A percentile compares a stretch with the other conserved stretches of the same genome.
phyloP scores from a whole-genome alignment of 2,797 vertebrate species.

The Acestrorhynchus altus region DNA sequence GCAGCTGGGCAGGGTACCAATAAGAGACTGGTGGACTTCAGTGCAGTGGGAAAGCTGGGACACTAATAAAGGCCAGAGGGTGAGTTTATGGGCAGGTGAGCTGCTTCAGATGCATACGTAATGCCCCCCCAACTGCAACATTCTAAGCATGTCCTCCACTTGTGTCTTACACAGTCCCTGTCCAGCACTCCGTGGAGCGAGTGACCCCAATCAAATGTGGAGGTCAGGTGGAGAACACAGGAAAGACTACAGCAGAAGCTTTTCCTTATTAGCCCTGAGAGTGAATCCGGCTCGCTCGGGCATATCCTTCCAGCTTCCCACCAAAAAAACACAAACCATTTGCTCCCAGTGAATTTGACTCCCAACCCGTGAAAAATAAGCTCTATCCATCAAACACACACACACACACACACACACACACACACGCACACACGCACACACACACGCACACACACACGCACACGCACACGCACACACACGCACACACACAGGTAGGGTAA shows the following conservation, averaged over 20 bases:
- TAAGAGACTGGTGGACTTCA: neutral
- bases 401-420: constrained; percentile 2
- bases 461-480: constrained; percentile 8
- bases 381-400: constrained; percentile 44
- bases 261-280: constrained; percentile 1
- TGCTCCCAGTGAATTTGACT: constrained; percentile 37
- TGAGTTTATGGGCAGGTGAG: neutral
- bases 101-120: neutral
- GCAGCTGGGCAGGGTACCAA: too few species aligned
- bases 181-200: neutral
- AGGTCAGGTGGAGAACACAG: neutral
- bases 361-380: constrained; percentile 49
- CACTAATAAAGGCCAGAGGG: neutral
- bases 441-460: constrained; percentile 5
- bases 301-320: neutral
- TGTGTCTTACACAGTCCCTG: neutral
- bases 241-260: neutral
- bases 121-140: neutral
- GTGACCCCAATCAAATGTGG: constrained; percentile 13
- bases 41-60: neutral
- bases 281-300: neutral
- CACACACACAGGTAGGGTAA: constrained; percentile 44
- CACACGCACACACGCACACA: constrained; percentile 11
- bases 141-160: neutral
- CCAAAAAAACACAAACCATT: constrained; percentile 65